A percentile compares a stretch with the other conserved stretches of the same genome.
phyloP scores from a whole-genome alignment of 2,888 invertebrate genomes.

The Acleris emargana region DNA sequence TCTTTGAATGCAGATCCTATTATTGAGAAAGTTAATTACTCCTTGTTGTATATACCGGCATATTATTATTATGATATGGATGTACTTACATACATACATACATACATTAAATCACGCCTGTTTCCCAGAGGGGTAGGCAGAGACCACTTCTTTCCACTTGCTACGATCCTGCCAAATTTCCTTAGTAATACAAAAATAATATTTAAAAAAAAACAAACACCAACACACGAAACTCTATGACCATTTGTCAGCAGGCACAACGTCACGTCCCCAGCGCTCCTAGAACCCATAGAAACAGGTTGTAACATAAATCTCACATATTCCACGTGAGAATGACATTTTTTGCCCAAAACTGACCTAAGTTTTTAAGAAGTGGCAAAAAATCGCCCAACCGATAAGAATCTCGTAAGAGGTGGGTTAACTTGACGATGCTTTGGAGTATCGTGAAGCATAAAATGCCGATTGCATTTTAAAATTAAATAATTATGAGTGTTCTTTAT shows the following conservation, averaged over 20 bases:
- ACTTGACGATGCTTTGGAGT: constrained; percentile 17
- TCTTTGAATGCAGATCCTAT: too few relatives aligned
- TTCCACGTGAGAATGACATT: constrained; percentile 33
- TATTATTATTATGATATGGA: background rate
- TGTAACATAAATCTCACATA: constrained; percentile 34
- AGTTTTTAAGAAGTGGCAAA: constrained; percentile 52
- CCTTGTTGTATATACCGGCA: background rate
- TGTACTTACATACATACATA: too few relatives aligned
- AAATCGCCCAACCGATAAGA: constrained; percentile 44
- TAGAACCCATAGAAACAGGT: constrained; percentile 22
- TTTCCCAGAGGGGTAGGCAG: too few relatives aligned
- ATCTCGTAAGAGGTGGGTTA: constrained; percentile 36
- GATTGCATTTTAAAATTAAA: constrained; percentile 7
- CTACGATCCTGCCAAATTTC: too few relatives aligned
- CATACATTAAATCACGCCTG: too few relatives aligned
- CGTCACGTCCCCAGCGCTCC: constrained; percentile 12
- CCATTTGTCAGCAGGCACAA: constrained; percentile 10
- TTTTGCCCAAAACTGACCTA: constrained; percentile 52
- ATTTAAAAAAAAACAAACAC: background rate
- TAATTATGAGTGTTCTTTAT: background rate
- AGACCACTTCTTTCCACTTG: too few relatives aligned
- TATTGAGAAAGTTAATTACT: too few relatives aligned
- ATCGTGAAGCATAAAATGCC: constrained; percentile 12
- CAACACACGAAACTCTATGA: background rate
- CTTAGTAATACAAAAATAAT: background rate